A percentile compares a stretch with the other conserved stretches of the same genome.
These are phyloP conservation scores for Synanceia verrucosa DNA, from an alignment of 2,797 vertebrate species.

Conservation along the genomic window DNA sequence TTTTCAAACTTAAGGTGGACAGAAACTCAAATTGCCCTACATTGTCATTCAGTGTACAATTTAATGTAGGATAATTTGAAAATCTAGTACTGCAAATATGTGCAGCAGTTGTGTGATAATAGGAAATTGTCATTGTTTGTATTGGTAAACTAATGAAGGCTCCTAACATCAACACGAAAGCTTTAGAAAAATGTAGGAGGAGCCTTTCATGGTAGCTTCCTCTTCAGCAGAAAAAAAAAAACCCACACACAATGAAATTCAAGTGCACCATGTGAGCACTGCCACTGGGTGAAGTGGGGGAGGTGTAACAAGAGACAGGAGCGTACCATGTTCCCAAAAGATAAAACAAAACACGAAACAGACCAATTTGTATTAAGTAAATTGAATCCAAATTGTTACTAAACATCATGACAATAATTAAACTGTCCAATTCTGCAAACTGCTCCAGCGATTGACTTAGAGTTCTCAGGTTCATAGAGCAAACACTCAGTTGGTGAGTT, in stretches of 20 bases:
- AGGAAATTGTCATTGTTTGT: not conserved
- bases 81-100: slow-evolving; percentile 24
- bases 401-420: not conserved
- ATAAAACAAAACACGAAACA: slow-evolving; percentile 22
- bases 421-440: not conserved
- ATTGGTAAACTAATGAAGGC: not conserved
- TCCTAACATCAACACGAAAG: slow-evolving; percentile 8
- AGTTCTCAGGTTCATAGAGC: not conserved
- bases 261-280: slow-evolving; percentile 64
- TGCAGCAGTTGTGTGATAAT: not conserved
- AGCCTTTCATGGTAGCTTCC: slow-evolving; percentile 47
- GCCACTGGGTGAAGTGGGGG: slow-evolving; percentile 60
- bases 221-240: slow-evolving; percentile 36
- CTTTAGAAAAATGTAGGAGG: slow-evolving; percentile 53
- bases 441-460: not conserved
- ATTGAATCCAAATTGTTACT: not conserved
- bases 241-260: slow-evolving; percentile 42
- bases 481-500: not conserved
- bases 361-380: not conserved
- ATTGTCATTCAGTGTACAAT: not conserved
- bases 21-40: not conserved
- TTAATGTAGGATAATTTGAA: too few relatives aligned
- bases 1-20: not conserved
- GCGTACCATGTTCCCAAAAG: slow-evolving; percentile 39
- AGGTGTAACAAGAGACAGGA: slow-evolving; percentile 55